These are phyloP conservation scores for Anguilla rostrata DNA, from an alignment of 2,113 vertebrate genomes.

Conservation along the genomic window DNA sequence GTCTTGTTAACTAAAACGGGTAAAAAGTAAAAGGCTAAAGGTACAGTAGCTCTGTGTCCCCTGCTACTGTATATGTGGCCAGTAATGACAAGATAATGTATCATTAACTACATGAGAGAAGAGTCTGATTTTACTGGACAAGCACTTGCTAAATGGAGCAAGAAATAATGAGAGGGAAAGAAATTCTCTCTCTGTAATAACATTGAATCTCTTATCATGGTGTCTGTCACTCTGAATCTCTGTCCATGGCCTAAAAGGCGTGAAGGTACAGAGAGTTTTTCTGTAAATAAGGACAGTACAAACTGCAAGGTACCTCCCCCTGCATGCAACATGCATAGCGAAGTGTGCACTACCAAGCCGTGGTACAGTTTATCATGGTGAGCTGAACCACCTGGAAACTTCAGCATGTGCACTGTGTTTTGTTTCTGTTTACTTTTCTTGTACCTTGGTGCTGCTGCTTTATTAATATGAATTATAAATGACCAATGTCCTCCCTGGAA, in stretches of 20 bases:
- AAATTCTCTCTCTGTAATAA: constrained; percentile 34
- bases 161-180: constrained; percentile 51
- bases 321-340: background rate
- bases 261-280: background rate
- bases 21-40: background rate
- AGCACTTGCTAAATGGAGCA: constrained; percentile 63
- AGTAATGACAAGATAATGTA: constrained; percentile 26
- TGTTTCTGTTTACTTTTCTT: background rate
- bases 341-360: background rate
- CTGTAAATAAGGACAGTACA: background rate
- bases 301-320: background rate
- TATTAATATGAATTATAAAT: no score
- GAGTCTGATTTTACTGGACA: constrained; percentile 44
- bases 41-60: constrained; percentile 20
- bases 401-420: background rate
- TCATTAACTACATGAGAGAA: constrained; percentile 38
- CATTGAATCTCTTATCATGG: constrained; percentile 5
- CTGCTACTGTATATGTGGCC: background rate
- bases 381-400: background rate
- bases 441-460: background rate
- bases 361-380: background rate
- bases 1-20: background rate
- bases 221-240: background rate
- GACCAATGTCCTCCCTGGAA: background rate
- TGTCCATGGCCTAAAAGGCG: no score